Percentiles rank a stretch among this genome's conserved stretches.
Conservation (phyloP, 2,888 invertebrate genomes). For the Euplexia lucipara region DNA sequence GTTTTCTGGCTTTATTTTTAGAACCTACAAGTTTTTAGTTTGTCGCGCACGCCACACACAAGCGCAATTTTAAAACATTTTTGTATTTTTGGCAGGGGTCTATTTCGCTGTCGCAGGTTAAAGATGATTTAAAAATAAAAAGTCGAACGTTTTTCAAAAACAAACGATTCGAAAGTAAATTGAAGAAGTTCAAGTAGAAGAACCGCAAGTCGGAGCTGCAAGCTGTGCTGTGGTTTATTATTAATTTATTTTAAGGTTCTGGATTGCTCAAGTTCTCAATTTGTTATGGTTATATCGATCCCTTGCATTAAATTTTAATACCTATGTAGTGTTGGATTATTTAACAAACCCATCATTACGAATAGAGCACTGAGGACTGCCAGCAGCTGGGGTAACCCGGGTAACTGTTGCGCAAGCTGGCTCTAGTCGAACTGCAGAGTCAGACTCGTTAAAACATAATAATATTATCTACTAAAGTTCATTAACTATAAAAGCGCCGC, state of each 20-base stretch:
- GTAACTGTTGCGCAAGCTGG: no score
- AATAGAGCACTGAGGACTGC: neutral
- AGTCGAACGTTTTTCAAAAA: slow-evolving; percentile 59
- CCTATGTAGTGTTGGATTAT: slow-evolving; percentile 4
- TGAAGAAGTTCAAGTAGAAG: slow-evolving; percentile 44
- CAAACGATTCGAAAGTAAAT: slow-evolving; percentile 56
- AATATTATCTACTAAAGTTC: no score
- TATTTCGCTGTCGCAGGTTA: slow-evolving; percentile 61
- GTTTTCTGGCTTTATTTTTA: no score
- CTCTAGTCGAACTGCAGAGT: no score
- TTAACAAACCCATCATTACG: no score
- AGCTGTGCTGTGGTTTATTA: neutral
- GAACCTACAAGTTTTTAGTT: no score
- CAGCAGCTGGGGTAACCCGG: neutral
- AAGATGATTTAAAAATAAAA: slow-evolving; percentile 55
- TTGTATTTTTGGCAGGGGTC: slow-evolving; percentile 36
- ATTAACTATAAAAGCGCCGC: no score
- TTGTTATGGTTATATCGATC: neutral
- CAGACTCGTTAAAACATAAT: no score
- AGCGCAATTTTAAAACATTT: no score
- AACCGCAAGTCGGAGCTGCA: neutral
- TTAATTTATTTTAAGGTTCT: slow-evolving; percentile 9
- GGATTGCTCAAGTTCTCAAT: slow-evolving; percentile 6
- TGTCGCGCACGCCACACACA: no score
- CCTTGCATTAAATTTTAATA: slow-evolving; percentile 2